A percentile compares a stretch with the other conserved stretches of the same genome.
These are phyloP conservation scores for Microchrysa polita DNA, from an alignment of 2,888 invertebrate genomes.

Conservation along the genomic window DNA sequence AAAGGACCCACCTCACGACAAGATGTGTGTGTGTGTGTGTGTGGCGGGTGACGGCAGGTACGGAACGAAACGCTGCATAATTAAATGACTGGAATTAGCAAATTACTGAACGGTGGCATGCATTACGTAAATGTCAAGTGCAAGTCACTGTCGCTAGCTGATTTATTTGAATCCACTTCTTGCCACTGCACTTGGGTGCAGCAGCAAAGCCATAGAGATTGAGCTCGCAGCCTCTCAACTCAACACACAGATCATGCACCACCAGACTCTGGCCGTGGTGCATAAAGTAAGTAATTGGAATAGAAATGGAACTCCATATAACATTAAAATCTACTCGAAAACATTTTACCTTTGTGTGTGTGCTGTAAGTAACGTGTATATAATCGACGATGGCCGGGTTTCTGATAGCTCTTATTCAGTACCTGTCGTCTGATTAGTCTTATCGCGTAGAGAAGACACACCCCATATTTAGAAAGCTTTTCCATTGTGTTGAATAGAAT, in stretches of 20 bases:
- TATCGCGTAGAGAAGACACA: too few species aligned
- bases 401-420: too few species aligned
- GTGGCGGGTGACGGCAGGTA: background rate
- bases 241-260: background rate
- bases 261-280: background rate
- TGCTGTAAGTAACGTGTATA: too few species aligned
- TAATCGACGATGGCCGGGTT: too few species aligned
- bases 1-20: background rate
- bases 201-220: conserved; percentile 7
- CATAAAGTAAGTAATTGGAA: too few species aligned
- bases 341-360: too few species aligned
- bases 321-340: too few species aligned
- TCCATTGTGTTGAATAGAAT: too few species aligned
- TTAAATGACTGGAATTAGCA: conserved; percentile 38
- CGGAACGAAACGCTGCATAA: background rate
- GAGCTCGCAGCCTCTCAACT: background rate
- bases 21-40: too few species aligned
- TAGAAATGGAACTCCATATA: too few species aligned
- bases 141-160: conserved; percentile 44
- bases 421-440: too few species aligned
- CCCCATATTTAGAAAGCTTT: too few species aligned
- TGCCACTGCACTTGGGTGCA: conserved; percentile 25
- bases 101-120: conserved; percentile 36
- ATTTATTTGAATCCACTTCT: conserved; percentile 31
- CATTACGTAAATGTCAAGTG: conserved; percentile 48